Base-by-base conservation (phyloP, 2,888 invertebrate genomes). In the Morpho helenor region DNA sequence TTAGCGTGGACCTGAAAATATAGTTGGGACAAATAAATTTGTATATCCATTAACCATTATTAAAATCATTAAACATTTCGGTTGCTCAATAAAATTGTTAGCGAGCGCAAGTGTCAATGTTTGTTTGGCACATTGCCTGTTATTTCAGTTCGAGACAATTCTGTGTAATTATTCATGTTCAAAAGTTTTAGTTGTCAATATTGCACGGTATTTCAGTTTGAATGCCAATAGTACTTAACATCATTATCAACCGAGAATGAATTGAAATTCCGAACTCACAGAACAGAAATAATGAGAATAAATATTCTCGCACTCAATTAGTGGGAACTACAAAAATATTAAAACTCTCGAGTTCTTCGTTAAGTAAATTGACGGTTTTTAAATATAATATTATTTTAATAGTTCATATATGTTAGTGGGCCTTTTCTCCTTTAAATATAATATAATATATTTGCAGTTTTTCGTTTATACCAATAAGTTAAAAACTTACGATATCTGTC, bases 1-100 rank as follows among this genome's bases (percentile, higher is more conserved):
- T 98, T 98, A 64, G 99, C 99, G 81, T 98, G 97, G 53, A 98
- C 98, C 97, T 98, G 89, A 53, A 93, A 91, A 70, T 62, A 63
- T 72, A 56, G 66, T 53, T 43, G 47, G 56, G 62, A 60, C 44
- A 48, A 40, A 9, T 44, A 31, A 41, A 50, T 50, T 51, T 50
- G 8, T 41, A 46, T 8, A n/a, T 9, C n/a, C 8, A 50, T 45
- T 45, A 40, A 31, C 40, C 2, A 47, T 51, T 42, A 42, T 43
- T 22, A 31, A 40, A 54, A 54, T 46, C 48, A 10, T 48, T 10
- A 23, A 41, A 44, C 16, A 10, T 41, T 6, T 52, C 40, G 40
- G 43, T 57, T 44, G 49, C 52, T 43, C 22, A 52, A 52, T 49
- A 52, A 52, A 57, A 53, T 47, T 48, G 43, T 16, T 43, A 39